A percentile compares a stretch with the other conserved stretches of the same genome.
Evolutionary conservation across 2,888 invertebrate genomes (phyloP).

Genomic region (Piscicola geometra): DNA sequence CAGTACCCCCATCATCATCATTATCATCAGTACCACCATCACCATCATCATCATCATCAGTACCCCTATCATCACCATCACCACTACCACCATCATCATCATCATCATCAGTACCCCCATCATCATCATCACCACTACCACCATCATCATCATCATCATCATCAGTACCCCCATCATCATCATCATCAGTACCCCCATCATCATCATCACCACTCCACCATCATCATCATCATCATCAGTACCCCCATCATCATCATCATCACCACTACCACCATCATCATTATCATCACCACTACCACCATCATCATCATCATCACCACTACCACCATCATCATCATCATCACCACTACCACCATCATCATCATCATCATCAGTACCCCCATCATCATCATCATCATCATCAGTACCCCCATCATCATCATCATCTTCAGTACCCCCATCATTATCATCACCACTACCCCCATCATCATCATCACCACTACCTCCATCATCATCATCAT

Average conservation of each 20-base stretch:
- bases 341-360: conserved; percentile 72
- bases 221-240: conserved; percentile 66
- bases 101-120: conserved; percentile 28
- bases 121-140: conserved; percentile 29
- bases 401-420: conserved; percentile 18
- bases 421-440: too few species aligned
- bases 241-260: conserved; percentile 69
- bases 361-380: conserved; percentile 15
- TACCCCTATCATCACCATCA: conserved; percentile 23
- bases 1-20: too few species aligned
- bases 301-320: conserved; percentile 60
- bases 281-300: conserved; percentile 66
- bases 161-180: neutral
- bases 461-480: too few species aligned
- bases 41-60: conserved; percentile 20
- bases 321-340: conserved; percentile 56
- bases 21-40: too few species aligned
- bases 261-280: conserved; percentile 63
- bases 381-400: conserved; percentile 26
- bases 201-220: conserved; percentile 64
- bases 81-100: conserved; percentile 24
- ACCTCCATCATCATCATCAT: conserved; percentile 31
- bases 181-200: neutral
- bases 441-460: too few species aligned
- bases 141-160: conserved; percentile 15